A percentile compares a stretch with the other conserved stretches of the same genome.
Evolutionary conservation across 2,888 invertebrate genomes (phyloP).

Genomic region (Stenolophus ochropezus): DNA sequence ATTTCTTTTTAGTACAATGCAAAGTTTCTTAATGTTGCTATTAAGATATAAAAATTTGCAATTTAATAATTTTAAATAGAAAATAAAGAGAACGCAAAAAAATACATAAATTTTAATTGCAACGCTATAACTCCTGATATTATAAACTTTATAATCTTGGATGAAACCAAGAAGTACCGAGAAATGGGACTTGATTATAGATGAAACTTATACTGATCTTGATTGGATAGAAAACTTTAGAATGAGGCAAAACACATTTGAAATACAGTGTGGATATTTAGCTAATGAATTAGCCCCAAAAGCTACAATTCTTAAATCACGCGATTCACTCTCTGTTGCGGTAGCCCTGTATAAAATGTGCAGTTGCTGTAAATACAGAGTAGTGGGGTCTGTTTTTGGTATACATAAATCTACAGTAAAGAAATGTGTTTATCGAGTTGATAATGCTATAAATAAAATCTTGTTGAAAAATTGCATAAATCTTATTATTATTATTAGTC

Average conservation of each 20-base stretch:
- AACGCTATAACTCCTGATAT: no score
- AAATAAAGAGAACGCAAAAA: no score
- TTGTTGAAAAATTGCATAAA: not conserved
- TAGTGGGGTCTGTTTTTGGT: not conserved
- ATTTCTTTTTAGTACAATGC: no score
- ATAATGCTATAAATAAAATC: not conserved
- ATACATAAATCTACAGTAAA: not conserved
- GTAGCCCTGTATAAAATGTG: not conserved
- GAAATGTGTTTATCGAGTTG: not conserved
- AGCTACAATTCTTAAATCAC: not conserved
- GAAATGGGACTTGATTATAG: no score
- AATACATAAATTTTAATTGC: no score
- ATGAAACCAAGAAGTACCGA: no score
- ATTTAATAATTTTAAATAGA: no score
- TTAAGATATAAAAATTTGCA: no score
- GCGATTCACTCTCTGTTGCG: not conserved
- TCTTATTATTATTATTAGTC: no score
- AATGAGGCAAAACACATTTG: not conserved
- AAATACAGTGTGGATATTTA: not conserved
- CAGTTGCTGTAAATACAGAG: not conserved
- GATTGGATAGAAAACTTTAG: slow-evolving; percentile 10
- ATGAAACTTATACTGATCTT: not conserved
- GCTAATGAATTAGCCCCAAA: not conserved
- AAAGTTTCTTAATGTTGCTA: no score
- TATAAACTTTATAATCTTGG: no score